These are phyloP conservation scores for Drosophila pruinosa DNA, from an alignment of 1,140 invertebrate species.

Conservation along the genomic window DNA sequence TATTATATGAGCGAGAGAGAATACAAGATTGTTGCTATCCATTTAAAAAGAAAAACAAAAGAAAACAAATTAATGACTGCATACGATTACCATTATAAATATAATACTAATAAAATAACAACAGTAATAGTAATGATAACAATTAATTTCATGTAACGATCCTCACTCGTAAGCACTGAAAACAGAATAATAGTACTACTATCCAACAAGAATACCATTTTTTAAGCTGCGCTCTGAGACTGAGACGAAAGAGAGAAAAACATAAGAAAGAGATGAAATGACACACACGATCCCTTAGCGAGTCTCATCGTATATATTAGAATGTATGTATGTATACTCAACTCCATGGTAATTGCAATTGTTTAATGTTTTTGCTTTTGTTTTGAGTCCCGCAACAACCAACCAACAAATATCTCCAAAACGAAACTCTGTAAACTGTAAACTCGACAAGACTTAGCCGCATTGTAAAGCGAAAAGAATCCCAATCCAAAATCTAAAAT, in stretches of 20 bases:
- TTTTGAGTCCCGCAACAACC: background rate
- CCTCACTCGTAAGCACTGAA: slow-evolving; percentile 33
- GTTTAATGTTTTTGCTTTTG: background rate
- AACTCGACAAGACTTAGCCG: slow-evolving; percentile 7
- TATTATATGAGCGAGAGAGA: slow-evolving; percentile 81
- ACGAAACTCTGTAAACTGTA: background rate
- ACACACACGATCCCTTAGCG: background rate
- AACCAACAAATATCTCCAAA: background rate
- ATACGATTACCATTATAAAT: slow-evolving; percentile 31
- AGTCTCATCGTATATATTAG: background rate
- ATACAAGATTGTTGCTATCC: slow-evolving; percentile 82
- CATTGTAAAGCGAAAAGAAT: slow-evolving; percentile 5
- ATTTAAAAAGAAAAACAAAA: slow-evolving; percentile 59
- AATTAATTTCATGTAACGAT: slow-evolving; percentile 24
- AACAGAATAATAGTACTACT: slow-evolving; percentile 11
- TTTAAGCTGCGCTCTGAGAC: slow-evolving; percentile 18
- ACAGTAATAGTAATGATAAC: background rate
- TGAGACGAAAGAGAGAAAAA: background rate
- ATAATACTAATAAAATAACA: slow-evolving; percentile 1
- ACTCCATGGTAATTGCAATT: background rate
- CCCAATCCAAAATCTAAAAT: background rate
- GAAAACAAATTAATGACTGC: slow-evolving; percentile 44
- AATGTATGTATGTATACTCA: background rate
- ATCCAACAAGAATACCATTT: slow-evolving; percentile 2
- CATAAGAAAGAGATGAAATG: background rate